phyloP scores from a whole-genome alignment of 1,140 invertebrate genomes.

The Diploscapter pachys region DNA sequence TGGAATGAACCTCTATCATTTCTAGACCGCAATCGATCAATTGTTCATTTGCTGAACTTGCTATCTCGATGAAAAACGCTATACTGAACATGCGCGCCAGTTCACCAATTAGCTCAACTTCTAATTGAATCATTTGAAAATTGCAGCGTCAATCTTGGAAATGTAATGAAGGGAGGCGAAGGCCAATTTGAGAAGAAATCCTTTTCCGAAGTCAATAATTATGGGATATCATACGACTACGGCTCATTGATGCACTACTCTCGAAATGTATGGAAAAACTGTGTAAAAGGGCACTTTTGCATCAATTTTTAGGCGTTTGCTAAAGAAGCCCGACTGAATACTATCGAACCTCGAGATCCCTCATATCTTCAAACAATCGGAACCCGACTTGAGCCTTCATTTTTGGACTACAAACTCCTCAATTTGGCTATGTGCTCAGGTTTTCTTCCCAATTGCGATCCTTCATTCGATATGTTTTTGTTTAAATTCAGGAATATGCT shows the following conservation, averaged over 20 bases:
- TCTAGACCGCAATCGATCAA: neutral
- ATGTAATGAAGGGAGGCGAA: constrained; percentile 18
- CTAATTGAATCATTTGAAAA: neutral
- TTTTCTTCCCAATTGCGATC: neutral
- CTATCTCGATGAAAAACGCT: constrained; percentile 22
- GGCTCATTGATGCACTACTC: constrained; percentile 40
- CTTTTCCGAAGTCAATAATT: constrained; percentile 25
- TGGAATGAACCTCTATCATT: neutral
- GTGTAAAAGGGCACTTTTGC: neutral
- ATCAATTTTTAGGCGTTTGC: constrained; percentile 21
- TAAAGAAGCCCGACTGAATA: constrained; percentile 16
- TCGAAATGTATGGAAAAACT: constrained; percentile 1
- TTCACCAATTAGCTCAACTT: too few relatives aligned
- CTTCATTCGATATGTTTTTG: neutral
- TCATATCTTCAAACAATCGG: constrained; percentile 35
- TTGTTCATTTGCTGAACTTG: too few relatives aligned
- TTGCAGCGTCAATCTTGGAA: constrained; percentile 16
- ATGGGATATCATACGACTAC: constrained; percentile 37
- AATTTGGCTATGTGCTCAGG: constrained; percentile 23
- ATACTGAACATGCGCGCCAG: constrained; percentile 12
- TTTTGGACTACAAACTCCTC: constrained; percentile 29
- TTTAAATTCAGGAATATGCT: constrained; percentile 10
- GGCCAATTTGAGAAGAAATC: constrained; percentile 34
- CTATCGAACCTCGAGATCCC: constrained; percentile 27
- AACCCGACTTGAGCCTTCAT: constrained; percentile 31